Conservation (phyloP, 2,113 vertebrate genomes). For the Butastur rufipennis region DNA sequence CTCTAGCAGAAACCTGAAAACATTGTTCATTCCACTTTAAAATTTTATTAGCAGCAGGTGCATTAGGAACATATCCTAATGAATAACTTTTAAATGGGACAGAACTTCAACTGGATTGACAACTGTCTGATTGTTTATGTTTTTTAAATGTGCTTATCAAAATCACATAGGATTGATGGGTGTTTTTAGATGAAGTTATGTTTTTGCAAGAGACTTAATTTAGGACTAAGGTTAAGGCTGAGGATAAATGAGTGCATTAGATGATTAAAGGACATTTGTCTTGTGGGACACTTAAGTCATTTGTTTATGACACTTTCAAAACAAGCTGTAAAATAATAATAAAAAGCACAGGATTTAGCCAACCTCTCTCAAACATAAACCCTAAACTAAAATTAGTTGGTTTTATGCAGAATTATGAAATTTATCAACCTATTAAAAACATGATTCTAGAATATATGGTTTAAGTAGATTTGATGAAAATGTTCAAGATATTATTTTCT, state of each 20-base stretch:
- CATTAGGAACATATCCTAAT: conserved; percentile 49
- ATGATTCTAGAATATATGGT: not conserved
- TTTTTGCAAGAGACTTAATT: conserved; percentile 84
- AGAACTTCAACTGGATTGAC: conserved; percentile 73
- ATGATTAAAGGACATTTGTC: conserved; percentile 93
- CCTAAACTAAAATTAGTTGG: conserved; percentile 46
- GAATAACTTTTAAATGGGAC: conserved; percentile 69
- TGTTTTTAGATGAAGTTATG: conserved; percentile 83
- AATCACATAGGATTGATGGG: conserved; percentile 81
- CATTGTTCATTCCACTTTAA: conserved; percentile 41
- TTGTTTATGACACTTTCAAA: conserved; percentile 83
- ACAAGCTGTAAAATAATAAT: conserved; percentile 66
- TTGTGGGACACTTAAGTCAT: conserved; percentile 77
- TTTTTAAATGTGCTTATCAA: conserved; percentile 79
- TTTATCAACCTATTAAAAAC: conserved; percentile 19
- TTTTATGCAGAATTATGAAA: conserved; percentile 49
- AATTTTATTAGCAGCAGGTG: conserved; percentile 46
- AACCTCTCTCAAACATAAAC: conserved; percentile 40
- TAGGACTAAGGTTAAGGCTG: conserved; percentile 83
- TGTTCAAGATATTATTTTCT: not conserved
- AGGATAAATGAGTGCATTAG: conserved; percentile 89
- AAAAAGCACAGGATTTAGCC: conserved; percentile 57
- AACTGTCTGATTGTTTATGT: conserved; percentile 77
- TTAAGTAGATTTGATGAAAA: conserved; percentile 13
- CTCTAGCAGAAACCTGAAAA: conserved; percentile 23